A percentile compares a stretch with the other conserved stretches of the same genome.
Conservation (phyloP, 92 coral and sea anemone species). For the Ricordea florida region DNA sequence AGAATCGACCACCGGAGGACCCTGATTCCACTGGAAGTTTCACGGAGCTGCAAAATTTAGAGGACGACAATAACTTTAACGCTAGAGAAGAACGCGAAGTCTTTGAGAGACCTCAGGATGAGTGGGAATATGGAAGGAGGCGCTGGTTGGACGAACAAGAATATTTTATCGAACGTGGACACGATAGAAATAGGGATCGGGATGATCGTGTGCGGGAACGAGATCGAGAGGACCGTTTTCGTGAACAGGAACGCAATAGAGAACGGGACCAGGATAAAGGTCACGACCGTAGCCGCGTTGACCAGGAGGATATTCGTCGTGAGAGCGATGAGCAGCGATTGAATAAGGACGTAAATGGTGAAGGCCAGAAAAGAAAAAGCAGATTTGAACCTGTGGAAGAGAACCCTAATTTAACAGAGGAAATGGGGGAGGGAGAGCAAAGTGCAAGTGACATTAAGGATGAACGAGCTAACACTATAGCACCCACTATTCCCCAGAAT, state of each 20-base stretch:
- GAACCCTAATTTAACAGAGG: slow-evolving; percentile 12
- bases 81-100: background rate
- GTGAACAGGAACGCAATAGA: slow-evolving; percentile 40
- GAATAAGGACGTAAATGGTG: slow-evolving; percentile 28
- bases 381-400: slow-evolving; percentile 51
- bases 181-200: slow-evolving; percentile 41
- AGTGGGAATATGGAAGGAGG: slow-evolving; percentile 32
- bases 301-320: slow-evolving; percentile 58
- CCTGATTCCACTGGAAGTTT: slow-evolving; percentile 10
- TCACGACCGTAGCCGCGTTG: slow-evolving; percentile 40
- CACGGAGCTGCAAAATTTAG: slow-evolving; percentile 13
- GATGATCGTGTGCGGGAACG: slow-evolving; percentile 44
- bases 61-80: slow-evolving; percentile 1
- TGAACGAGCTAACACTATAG: background rate
- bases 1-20: slow-evolving; percentile 59
- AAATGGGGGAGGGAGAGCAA: background rate
- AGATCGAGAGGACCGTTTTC: slow-evolving; percentile 58
- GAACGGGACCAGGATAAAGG: slow-evolving; percentile 62
- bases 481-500: background rate
- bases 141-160: slow-evolving; percentile 47
- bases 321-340: slow-evolving; percentile 50
- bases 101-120: slow-evolving; percentile 24
- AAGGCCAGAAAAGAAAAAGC: slow-evolving; percentile 30
- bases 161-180: slow-evolving; percentile 34
- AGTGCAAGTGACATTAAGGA: background rate